Conservation (phyloP, 2,113 vertebrate species). For the Artemisiospiza belli region DNA sequence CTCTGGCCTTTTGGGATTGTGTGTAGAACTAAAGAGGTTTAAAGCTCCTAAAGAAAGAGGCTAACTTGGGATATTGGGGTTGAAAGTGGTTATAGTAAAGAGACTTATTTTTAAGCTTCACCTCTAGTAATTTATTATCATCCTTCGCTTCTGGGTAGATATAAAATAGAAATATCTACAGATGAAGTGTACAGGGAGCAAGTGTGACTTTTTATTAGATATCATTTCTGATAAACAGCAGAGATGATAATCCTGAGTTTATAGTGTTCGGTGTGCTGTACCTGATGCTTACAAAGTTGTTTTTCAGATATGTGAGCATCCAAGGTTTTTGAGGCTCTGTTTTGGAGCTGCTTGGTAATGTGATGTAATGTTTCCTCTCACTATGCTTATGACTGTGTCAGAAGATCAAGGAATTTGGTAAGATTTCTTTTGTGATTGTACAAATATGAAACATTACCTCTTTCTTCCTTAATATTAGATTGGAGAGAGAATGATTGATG, state of each 20-base stretch:
- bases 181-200: not conserved
- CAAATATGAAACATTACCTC: not conserved
- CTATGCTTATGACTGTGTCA: not conserved
- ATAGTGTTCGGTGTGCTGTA: not conserved
- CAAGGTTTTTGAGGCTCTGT: not conserved
- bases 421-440: not conserved
- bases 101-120: not conserved
- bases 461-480: not conserved
- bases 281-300: not conserved
- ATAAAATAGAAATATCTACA: not conserved
- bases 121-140: not conserved
- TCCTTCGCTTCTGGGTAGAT: not conserved
- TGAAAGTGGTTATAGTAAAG: not conserved
- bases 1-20: not conserved
- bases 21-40: not conserved
- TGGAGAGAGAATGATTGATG: not conserved
- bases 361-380: not conserved
- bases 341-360: not conserved
- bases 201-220: not conserved
- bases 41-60: not conserved
- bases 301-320: not conserved
- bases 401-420: not conserved
- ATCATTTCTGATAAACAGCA: not conserved
- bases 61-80: not conserved
- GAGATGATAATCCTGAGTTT: not conserved